These are phyloP conservation scores for Ectemnius continuus DNA, from an alignment of 2,888 invertebrate genomes.

Conservation along the genomic window DNA sequence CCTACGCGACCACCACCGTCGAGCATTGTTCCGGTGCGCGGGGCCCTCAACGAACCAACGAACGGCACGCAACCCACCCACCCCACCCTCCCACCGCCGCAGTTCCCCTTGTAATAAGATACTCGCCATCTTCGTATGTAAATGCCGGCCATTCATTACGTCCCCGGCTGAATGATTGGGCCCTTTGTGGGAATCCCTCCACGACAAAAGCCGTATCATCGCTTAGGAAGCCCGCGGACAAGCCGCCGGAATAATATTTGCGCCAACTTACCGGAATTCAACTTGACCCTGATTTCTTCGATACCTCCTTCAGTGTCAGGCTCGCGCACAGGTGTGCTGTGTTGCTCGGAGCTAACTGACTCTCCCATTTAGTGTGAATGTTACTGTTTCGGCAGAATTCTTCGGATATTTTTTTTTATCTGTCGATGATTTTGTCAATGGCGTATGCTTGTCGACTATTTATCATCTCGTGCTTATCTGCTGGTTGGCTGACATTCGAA, in stretches of 20 bases:
- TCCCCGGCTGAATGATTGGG: constrained; percentile 76
- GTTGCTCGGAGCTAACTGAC: too few relatives aligned
- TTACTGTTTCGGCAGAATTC: too few relatives aligned
- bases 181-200: constrained; percentile 74
- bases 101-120: constrained; percentile 76
- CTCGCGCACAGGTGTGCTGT: too few relatives aligned
- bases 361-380: too few relatives aligned
- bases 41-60: constrained; percentile 54
- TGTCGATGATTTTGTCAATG: too few relatives aligned
- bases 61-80: constrained; percentile 61
- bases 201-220: constrained; percentile 70
- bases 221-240: constrained; percentile 57
- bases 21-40: constrained; percentile 71
- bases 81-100: constrained; percentile 26
- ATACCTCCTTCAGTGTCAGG: too few relatives aligned
- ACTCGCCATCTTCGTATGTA: constrained; percentile 78
- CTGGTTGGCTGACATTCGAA: too few relatives aligned
- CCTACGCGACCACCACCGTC: constrained; percentile 75
- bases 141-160: constrained; percentile 77
- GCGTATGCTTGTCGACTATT: too few relatives aligned
- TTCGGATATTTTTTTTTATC: too few relatives aligned
- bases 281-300: constrained; percentile 29
- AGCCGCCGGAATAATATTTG: constrained; percentile 55
- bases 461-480: too few relatives aligned
- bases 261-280: constrained; percentile 40